Evolutionary conservation across 2,113 vertebrate species (phyloP), one percentile per base, ranked within the genome.

Genomic region (Leptobrachium leishanense): DNA sequence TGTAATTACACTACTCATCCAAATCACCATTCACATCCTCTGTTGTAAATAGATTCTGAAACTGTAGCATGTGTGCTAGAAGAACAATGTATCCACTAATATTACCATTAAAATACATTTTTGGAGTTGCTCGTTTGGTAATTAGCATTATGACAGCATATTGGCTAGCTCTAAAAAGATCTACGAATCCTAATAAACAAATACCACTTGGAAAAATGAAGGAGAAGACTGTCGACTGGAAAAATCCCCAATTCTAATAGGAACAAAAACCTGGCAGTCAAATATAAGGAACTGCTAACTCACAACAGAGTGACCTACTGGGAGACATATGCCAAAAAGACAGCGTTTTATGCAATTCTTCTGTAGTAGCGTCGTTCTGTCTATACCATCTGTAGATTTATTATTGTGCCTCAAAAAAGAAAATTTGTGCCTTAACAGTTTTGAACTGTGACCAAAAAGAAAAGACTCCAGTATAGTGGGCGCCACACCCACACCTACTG

Each of bases 261-360:
- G 94, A 92, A 92, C 92, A 91, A 92, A 94, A 91, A 90, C 88
- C 91, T 94, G 93, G 94, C 91, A 93, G 90, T 88, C 88, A 90
- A 93, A 92, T 94, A 90, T 91, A 90, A 91, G 89, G 90, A 92
- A 96, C 94, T 94, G 92, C 93, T 93, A 96, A 95, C 96, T 95
- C 93, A 92, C 89, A 91, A 90, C 92, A 93, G 90, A 95, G 92
- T 95, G 95, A 97, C 95, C 95, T 96, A 96, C 95, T 96, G 96
- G 93, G 92, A 92, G 93, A 89, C 86, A 90, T 91, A 93, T 90
- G 93, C 94, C 91, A 91, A 92, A 94, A 94, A 95, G 94, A 95
- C 89, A 90, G 89, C 89, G 89, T 92, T 92, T 89, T 88, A 90
- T 91, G 92, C 91, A 94, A 93, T 92, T 93, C 91, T 90, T 95